Conservation (phyloP, 2,888 invertebrate species). For the Pelosia muscerda region DNA sequence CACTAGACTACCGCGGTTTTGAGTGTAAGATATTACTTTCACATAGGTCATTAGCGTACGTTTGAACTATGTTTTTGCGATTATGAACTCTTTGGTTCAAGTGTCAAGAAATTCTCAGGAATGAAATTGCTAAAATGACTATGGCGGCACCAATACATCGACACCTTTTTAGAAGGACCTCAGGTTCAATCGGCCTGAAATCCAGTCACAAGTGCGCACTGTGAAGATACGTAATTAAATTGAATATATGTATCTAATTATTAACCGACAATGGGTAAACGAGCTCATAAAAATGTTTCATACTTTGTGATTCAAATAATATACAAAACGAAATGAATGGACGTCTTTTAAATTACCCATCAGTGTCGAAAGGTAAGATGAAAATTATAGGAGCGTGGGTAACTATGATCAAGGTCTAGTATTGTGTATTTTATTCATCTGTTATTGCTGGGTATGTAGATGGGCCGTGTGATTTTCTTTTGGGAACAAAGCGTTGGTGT, state of each 20-base stretch:
- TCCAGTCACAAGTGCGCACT: background rate
- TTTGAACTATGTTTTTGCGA: background rate
- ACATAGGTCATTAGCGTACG: background rate
- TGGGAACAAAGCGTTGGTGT: background rate
- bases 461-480: constrained; percentile 2
- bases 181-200: background rate
- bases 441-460: background rate
- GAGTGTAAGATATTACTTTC: background rate
- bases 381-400: constrained; percentile 3
- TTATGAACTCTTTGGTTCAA: background rate
- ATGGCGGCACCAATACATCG: background rate
- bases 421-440: background rate
- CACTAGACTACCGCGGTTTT: too few species aligned
- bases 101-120: background rate
- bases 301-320: background rate
- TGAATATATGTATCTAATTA: background rate
- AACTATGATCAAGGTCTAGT: constrained; percentile 4
- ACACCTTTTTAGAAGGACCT: background rate
- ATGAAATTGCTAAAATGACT: background rate
- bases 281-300: constrained; percentile 9
- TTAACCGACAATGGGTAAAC: background rate
- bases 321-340: constrained; percentile 4
- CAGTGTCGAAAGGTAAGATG: constrained; percentile 1
- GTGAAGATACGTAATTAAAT: background rate
- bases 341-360: background rate